Base-by-base conservation (phyloP, 2,888 invertebrate species). In the Lordiphosa fenestrarum region DNA sequence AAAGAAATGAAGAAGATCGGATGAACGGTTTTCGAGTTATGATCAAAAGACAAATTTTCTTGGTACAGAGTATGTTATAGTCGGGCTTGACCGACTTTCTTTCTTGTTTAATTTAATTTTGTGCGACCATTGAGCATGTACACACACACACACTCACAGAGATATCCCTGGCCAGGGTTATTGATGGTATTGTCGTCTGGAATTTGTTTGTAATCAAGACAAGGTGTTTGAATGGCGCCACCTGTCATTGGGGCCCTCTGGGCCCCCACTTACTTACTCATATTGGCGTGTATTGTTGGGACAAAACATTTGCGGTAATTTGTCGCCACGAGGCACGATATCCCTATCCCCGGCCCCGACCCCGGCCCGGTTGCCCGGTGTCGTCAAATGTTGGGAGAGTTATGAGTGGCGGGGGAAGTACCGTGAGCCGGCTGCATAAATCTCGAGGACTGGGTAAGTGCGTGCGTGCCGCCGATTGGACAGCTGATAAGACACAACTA, bases 401-500 rank as follows among this genome's bases (percentile, higher is more conserved):
- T 65, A 36, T 61, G 53, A 48, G 52, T 53, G 23, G 6, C 1
- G 25, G 25, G 47, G 30, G 15, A 40, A 56, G 52, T 66, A 60
- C 69, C 78, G 78, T 81, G 82, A 64, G 60, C 51, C 23, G 39
- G 41, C 41, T 60, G 58, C 69, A 76, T 76, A 82, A 76, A 78
- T 78, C 68, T 48, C 53, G 4, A 62, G 47, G 36, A 19, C 9
- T 5, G 15, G 42, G 35, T 30, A 9, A 33, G 21, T 10, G 53
- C 40, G 67, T 78, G 82, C 76, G 76, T 76, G 76, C 75, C 69
- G 56, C 39, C 61, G 72, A 72, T 72, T 56, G 58, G 12, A n/a
- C n/a, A 42, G 71, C 62, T 74, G 78, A 65, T 64, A 64, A 40
- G 38, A 19, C 36, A 25, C 15, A 30, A 42, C 49, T 44, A 53